phyloP scores from a whole-genome alignment of 64 coral and sea anemone genomes.

The Dendrophyllia cribrosa region DNA sequence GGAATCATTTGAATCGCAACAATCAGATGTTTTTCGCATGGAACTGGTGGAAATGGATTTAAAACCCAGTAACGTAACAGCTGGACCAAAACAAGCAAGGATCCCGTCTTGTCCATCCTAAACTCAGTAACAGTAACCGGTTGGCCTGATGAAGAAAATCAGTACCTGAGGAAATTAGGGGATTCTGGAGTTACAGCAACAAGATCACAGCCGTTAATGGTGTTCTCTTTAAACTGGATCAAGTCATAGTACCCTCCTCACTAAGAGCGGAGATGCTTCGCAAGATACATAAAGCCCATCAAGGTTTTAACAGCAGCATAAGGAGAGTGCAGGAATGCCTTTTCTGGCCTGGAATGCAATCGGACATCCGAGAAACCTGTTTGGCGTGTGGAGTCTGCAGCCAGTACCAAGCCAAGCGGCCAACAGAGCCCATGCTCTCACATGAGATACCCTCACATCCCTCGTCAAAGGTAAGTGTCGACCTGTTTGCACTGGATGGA shows the following conservation, averaged over 20 bases:
- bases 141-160: constrained; percentile 44
- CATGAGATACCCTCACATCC: constrained; percentile 34
- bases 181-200: constrained; percentile 60
- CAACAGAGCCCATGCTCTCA: constrained; percentile 66
- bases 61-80: constrained; percentile 27
- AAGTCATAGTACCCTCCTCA: constrained; percentile 40
- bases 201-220: constrained; percentile 51
- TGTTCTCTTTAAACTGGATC: constrained; percentile 45
- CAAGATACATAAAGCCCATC: constrained; percentile 69
- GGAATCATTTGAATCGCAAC: neutral
- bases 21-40: constrained; percentile 69
- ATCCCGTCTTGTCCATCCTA: constrained; percentile 30
- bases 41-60: constrained; percentile 50
- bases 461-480: constrained; percentile 26
- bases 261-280: constrained; percentile 42
- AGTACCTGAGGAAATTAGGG: constrained; percentile 28
- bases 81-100: constrained; percentile 45
- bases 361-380: constrained; percentile 42
- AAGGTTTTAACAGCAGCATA: constrained; percentile 56
- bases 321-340: constrained; percentile 51
- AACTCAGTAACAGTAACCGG: constrained; percentile 29
- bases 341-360: constrained; percentile 68
- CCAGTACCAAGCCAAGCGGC: constrained; percentile 51
- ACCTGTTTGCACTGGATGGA: constrained; percentile 37
- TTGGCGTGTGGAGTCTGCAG: constrained; percentile 47